These are phyloP conservation scores for Leptinotarsa undecemlineata DNA, from an alignment of 1,140 invertebrate species.

Conservation along the genomic window DNA sequence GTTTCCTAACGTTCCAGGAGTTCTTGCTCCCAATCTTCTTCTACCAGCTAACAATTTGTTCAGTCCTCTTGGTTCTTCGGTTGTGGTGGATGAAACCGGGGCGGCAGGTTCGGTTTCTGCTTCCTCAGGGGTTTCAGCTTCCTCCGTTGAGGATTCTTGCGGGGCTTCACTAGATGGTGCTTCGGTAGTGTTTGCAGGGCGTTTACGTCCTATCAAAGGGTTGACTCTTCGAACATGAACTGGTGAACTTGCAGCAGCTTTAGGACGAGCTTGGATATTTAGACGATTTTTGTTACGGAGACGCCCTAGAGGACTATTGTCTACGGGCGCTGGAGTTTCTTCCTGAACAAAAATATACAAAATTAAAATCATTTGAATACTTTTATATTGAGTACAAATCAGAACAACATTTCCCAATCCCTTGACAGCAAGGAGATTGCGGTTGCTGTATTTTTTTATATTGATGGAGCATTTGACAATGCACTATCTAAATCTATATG, in stretches of 20 bases:
- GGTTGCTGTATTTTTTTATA: no score
- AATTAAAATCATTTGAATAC: background rate
- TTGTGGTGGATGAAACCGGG: slow-evolving; percentile 54
- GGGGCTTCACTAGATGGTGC: slow-evolving; percentile 46
- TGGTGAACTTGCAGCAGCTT: slow-evolving; percentile 47
- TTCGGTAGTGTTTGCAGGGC: slow-evolving; percentile 45
- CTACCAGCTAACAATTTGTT: slow-evolving; percentile 63
- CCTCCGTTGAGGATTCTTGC: slow-evolving; percentile 38
- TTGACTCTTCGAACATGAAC: slow-evolving; percentile 51
- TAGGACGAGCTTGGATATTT: slow-evolving; percentile 41
- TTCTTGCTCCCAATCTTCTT: slow-evolving; percentile 61
- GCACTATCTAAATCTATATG: no score
- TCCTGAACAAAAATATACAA: slow-evolving; percentile 30
- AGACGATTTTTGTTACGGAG: slow-evolving; percentile 44
- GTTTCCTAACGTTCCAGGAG: slow-evolving; percentile 57
- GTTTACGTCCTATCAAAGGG: slow-evolving; percentile 46
- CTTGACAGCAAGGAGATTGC: no score
- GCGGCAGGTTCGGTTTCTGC: slow-evolving; percentile 57
- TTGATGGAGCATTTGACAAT: no score
- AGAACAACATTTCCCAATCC: background rate
- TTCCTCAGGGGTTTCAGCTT: slow-evolving; percentile 54
- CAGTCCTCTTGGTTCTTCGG: slow-evolving; percentile 62
- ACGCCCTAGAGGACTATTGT: slow-evolving; percentile 42
- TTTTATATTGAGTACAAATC: background rate
- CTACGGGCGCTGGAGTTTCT: slow-evolving; percentile 43